Percentiles rank a stretch among this genome's conserved stretches.
Conservation (phyloP, 2,888 invertebrate species). For the Tetragonula carbonaria region DNA sequence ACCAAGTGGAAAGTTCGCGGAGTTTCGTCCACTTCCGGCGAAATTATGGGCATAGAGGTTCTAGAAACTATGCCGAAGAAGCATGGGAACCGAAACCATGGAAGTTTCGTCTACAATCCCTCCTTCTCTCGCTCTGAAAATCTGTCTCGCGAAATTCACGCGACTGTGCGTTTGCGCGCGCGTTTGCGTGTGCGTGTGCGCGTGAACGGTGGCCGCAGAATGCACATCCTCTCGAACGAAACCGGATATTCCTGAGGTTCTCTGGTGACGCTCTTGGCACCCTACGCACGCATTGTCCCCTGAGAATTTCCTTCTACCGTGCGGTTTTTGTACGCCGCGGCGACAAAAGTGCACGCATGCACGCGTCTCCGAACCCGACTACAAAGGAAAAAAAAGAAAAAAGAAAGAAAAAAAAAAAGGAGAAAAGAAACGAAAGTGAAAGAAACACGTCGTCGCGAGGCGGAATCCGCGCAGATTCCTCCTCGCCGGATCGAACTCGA, state of each 20-base stretch:
- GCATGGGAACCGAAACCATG: slow-evolving; percentile 75
- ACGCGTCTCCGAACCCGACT: slow-evolving; percentile 12
- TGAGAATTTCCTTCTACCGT: slow-evolving; percentile 62
- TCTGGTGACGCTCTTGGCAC: slow-evolving; percentile 51
- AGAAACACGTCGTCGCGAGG: background rate
- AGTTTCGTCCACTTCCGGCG: slow-evolving; percentile 48
- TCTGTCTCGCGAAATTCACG: slow-evolving; percentile 63
- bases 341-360: slow-evolving; percentile 51
- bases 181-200: background rate
- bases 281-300: slow-evolving; percentile 65
- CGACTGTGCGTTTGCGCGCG: background rate
- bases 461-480: slow-evolving; percentile 8
- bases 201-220: slow-evolving; percentile 70
- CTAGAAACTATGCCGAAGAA: slow-evolving; percentile 17
- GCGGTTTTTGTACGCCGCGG: slow-evolving; percentile 49
- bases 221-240: slow-evolving; percentile 75
- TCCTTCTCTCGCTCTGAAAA: background rate
- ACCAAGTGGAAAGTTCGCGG: background rate
- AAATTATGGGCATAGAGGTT: slow-evolving; percentile 34
- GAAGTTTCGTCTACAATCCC: slow-evolving; percentile 54
- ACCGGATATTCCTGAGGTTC: slow-evolving; percentile 79
- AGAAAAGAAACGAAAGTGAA: too few relatives aligned
- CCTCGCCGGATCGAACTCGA: background rate
- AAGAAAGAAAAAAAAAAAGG: too few relatives aligned
- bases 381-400: background rate